Percentiles rank a stretch among this genome's conserved stretches.
Evolutionary conservation across 1,140 invertebrate genomes (phyloP).

Genomic region (Diorhabda sublineata): DNA sequence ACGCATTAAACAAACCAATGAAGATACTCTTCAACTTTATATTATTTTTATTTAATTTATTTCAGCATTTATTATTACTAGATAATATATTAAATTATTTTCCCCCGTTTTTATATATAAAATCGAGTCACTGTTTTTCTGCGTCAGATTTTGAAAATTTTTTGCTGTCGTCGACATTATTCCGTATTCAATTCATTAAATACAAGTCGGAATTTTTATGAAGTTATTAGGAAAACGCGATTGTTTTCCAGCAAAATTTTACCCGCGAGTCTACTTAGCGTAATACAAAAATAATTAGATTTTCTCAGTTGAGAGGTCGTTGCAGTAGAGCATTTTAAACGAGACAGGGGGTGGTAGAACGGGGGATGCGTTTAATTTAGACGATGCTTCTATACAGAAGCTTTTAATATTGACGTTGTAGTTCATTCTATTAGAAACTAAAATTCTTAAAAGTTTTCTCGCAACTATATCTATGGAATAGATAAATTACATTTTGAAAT

Average conservation of each 20-base stretch:
- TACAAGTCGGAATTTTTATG: conserved; percentile 8
- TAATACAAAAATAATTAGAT: conserved; percentile 23
- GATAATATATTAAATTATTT: too few species aligned
- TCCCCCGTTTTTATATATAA: not conserved
- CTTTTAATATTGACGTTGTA: too few species aligned
- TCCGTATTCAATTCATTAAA: conserved; percentile 14
- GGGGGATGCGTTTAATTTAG: not conserved
- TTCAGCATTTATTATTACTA: too few species aligned
- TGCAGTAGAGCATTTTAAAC: conserved; percentile 6
- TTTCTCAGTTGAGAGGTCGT: conserved; percentile 13
- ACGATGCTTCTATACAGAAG: not conserved
- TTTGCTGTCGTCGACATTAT: not conserved
- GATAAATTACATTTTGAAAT: too few species aligned
- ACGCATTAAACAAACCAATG: too few species aligned
- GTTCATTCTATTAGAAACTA: too few species aligned
- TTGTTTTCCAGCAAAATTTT: conserved; percentile 15
- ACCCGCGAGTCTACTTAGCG: conserved; percentile 16
- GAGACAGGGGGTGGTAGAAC: conserved; percentile 3
- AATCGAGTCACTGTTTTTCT: not conserved
- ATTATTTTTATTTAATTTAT: too few species aligned
- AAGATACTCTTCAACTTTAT: too few species aligned
- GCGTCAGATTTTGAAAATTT: not conserved
- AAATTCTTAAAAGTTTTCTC: too few species aligned
- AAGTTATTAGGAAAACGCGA: not conserved
- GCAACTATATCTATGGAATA: too few species aligned